phyloP scores from a whole-genome alignment of 2,113 vertebrate genomes.

The Rhinogobius similis region DNA sequence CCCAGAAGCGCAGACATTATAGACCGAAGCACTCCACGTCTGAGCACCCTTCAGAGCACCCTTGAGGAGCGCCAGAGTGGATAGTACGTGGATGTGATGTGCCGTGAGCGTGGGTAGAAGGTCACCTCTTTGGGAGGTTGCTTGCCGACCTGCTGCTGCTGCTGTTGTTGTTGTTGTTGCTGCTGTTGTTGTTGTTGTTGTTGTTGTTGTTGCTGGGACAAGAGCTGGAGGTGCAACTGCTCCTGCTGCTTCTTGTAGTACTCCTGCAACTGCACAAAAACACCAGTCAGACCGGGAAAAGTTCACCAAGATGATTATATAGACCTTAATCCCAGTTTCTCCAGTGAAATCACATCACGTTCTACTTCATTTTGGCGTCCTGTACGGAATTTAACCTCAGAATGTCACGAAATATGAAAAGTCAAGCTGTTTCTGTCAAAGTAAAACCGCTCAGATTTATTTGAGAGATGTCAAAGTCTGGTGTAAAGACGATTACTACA shows the following conservation, averaged over 20 bases:
- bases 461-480: no score
- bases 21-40: conserved; percentile 35
- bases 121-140: conserved; percentile 95
- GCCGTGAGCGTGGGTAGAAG: conserved; percentile 12
- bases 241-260: conserved; percentile 99
- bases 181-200: conserved; percentile 88
- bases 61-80: conserved; percentile 54
- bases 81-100: not conserved
- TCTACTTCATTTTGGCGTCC: no score
- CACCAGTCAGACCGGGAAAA: not conserved
- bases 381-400: no score
- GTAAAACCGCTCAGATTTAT: no score
- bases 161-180: conserved; percentile 80
- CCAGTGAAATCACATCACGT: no score
- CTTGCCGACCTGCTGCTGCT: conserved; percentile 78
- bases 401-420: no score
- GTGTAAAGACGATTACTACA: no score
- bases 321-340: no score
- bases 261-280: conserved; percentile 87
- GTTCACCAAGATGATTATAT: not conserved
- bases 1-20: conserved; percentile 17
- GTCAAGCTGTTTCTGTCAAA: no score
- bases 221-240: conserved; percentile 95
- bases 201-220: conserved; percentile 91
- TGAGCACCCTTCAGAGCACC: conserved; percentile 57